These are phyloP conservation scores for Xanthorhoe spadicearia DNA, from an alignment of 2,888 invertebrate species.

Conservation along the genomic window DNA sequence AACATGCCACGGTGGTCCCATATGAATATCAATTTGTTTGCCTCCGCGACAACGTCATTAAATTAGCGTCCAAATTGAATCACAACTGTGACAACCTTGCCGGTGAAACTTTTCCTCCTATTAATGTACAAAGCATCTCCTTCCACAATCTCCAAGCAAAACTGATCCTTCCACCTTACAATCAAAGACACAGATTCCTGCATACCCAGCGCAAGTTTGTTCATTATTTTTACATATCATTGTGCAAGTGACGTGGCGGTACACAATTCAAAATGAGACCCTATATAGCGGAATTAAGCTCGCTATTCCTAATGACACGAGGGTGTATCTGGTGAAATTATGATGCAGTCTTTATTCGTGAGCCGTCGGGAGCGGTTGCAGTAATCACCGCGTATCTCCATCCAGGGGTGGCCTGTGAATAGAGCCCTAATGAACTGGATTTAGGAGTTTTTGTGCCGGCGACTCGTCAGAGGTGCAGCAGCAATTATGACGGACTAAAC, in stretches of 20 bases:
- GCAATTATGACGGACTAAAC: slow-evolving; percentile 83
- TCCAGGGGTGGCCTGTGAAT: slow-evolving; percentile 83
- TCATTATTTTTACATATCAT: slow-evolving; percentile 85
- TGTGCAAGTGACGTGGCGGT: slow-evolving; percentile 78
- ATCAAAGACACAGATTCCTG: slow-evolving; percentile 67
- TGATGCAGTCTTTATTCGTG: slow-evolving; percentile 85
- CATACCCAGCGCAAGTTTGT: slow-evolving; percentile 71
- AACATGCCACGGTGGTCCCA: slow-evolving; percentile 77
- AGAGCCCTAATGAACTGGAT: slow-evolving; percentile 85
- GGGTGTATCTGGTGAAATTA: slow-evolving; percentile 84
- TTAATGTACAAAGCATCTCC: slow-evolving; percentile 84
- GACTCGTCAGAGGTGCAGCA: slow-evolving; percentile 82
- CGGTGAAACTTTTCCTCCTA: slow-evolving; percentile 83
- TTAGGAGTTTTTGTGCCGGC: slow-evolving; percentile 84
- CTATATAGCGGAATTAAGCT: slow-evolving; percentile 64
- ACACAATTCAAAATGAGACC: slow-evolving; percentile 64
- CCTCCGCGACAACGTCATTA: slow-evolving; percentile 80
- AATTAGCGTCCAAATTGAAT: slow-evolving; percentile 85
- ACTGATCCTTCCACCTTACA: slow-evolving; percentile 55
- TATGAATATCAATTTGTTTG: slow-evolving; percentile 85
- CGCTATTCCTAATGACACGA: slow-evolving; percentile 61
- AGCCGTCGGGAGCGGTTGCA: slow-evolving; percentile 85
- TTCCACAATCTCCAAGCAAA: slow-evolving; percentile 56
- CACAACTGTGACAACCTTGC: slow-evolving; percentile 84
- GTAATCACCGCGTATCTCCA: slow-evolving; percentile 85